These are phyloP conservation scores for Coronaproctus castanopsis DNA, from an alignment of 2,888 invertebrate genomes.

Conservation along the genomic window DNA sequence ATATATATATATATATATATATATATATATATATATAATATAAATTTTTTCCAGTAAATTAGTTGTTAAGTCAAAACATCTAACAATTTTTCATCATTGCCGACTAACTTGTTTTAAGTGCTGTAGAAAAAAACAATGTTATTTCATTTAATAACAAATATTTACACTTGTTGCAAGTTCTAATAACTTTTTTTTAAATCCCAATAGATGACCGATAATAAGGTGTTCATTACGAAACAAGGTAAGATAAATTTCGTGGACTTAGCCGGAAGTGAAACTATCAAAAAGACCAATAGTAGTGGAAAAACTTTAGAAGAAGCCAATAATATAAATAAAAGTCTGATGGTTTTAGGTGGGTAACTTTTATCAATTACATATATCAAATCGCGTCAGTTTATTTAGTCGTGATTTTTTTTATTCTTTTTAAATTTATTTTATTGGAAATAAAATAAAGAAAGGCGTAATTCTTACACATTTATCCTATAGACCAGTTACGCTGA, in stretches of 20 bases:
- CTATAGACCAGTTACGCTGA: no score
- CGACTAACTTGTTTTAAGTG: background rate
- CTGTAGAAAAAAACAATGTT: background rate
- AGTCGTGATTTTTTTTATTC: no score
- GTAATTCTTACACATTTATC: no score
- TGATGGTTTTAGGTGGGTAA: constrained; percentile 73
- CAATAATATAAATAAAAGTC: constrained; percentile 86
- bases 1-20: no score
- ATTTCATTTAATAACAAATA: background rate
- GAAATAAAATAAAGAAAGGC: no score
- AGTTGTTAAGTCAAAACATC: no score
- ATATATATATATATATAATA: no score
- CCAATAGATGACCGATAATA: constrained; percentile 33
- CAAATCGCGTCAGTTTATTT: no score
- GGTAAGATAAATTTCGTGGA: constrained; percentile 93
- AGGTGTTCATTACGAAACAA: constrained; percentile 69
- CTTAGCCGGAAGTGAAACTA: constrained; percentile 90
- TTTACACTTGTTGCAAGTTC: background rate
- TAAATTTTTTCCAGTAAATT: no score
- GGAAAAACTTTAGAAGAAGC: constrained; percentile 80
- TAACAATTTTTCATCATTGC: background rate
- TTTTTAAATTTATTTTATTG: no score
- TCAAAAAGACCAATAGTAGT: constrained; percentile 70
- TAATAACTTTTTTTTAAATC: background rate
- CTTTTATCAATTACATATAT: no score